These are phyloP conservation scores for Enteromius paludinosus DNA, from an alignment of 2,797 vertebrate species.

Conservation along the genomic window DNA sequence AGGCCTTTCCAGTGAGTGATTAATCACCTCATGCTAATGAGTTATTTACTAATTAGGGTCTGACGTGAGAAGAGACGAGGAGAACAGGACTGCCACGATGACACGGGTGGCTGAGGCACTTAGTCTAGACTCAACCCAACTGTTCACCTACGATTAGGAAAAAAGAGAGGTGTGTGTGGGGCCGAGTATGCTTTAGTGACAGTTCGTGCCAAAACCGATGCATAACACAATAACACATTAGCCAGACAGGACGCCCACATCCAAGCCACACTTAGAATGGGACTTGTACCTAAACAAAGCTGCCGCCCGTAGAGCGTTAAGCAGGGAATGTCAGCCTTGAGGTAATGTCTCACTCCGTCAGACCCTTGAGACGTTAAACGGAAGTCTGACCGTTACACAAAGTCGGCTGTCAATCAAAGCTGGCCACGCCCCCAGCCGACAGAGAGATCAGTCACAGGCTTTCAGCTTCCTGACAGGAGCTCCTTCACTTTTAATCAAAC, in stretches of 20 bases:
- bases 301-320: slow-evolving; percentile 5
- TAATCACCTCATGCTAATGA: slow-evolving; percentile 94
- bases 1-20: slow-evolving; percentile 86
- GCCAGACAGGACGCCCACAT: slow-evolving; percentile 14
- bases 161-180: slow-evolving; percentile 9
- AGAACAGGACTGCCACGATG: slow-evolving; percentile 67
- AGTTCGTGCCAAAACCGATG: neutral
- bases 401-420: slow-evolving; percentile 36
- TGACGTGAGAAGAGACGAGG: slow-evolving; percentile 87
- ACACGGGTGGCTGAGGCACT: slow-evolving; percentile 84
- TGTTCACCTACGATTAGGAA: slow-evolving; percentile 58
- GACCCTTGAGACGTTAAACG: slow-evolving; percentile 21
- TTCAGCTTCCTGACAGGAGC: slow-evolving; percentile 48
- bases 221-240: slow-evolving; percentile 20
- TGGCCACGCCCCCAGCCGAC: slow-evolving; percentile 15
- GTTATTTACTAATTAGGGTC: slow-evolving; percentile 93
- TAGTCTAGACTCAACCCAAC: slow-evolving; percentile 78
- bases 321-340: slow-evolving; percentile 17
- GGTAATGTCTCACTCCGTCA: slow-evolving; percentile 43
- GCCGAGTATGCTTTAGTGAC: slow-evolving; percentile 13
- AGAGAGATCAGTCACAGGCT: slow-evolving; percentile 52
- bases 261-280: slow-evolving; percentile 20
- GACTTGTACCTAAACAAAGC: slow-evolving; percentile 37
- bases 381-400: slow-evolving; percentile 37
- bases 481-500: slow-evolving; percentile 52